These are phyloP conservation scores for Anas georgica DNA, from an alignment of 2,797 vertebrate species.

Conservation along the genomic window DNA sequence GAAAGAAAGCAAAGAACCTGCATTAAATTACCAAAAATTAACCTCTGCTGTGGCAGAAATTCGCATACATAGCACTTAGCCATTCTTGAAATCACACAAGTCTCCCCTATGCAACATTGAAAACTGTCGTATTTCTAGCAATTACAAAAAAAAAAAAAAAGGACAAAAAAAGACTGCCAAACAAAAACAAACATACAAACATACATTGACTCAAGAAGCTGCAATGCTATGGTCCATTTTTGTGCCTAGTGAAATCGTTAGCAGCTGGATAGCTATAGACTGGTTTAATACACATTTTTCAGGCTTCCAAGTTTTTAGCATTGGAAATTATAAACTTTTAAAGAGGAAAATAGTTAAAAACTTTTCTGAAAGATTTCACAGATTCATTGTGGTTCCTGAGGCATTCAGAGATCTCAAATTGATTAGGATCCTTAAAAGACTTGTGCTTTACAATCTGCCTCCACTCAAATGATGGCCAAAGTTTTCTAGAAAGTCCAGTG, in stretches of 20 bases:
- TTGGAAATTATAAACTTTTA: not conserved
- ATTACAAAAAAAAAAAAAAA: not conserved
- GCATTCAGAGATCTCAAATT: not conserved
- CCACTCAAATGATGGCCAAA: not conserved
- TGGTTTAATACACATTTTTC: not conserved
- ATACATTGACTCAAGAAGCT: not conserved
- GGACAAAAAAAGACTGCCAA: not conserved
- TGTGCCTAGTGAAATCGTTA: not conserved
- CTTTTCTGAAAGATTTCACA: not conserved
- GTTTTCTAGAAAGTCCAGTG: not conserved
- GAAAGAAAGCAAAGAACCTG: not conserved
- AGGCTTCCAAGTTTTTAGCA: not conserved
- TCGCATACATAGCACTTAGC: not conserved
- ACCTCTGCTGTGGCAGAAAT: not conserved
- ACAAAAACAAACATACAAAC: not conserved
- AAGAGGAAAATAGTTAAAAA: not conserved
- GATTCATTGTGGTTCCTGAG: not conserved
- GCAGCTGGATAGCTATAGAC: not conserved
- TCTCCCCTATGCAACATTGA: constrained; percentile 4
- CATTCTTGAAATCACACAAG: not conserved
- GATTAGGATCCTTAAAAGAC: not conserved
- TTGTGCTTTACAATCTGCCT: not conserved
- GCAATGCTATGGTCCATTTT: not conserved
- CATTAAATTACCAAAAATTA: not conserved
- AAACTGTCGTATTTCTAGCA: not conserved